These are phyloP conservation scores for Gortyna flavago DNA, from an alignment of 2,888 invertebrate genomes.

Conservation along the genomic window DNA sequence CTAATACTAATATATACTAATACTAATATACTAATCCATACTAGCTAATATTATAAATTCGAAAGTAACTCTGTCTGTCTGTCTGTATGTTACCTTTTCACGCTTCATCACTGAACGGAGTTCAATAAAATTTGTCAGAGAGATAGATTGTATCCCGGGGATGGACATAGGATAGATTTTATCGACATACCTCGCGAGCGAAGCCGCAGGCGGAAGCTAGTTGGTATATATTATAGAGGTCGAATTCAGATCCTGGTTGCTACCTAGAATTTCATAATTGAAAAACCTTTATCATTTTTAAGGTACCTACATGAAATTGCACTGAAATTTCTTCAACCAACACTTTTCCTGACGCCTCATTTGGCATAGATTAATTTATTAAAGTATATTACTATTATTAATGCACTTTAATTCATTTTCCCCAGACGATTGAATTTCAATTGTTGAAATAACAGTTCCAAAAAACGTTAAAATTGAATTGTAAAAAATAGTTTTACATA, in stretches of 20 bases:
- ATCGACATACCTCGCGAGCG: no score
- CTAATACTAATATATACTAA: no score
- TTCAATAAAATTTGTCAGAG: no score
- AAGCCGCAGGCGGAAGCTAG: no score
- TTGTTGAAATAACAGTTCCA: neutral
- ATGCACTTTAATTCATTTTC: neutral
- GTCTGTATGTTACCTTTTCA: no score
- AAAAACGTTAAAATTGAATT: neutral
- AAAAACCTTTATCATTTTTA: neutral
- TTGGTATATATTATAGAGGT: no score
- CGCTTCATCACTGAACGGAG: no score
- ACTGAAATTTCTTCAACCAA: slow-evolving; percentile 1
- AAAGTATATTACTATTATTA: neutral
- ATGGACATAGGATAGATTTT: no score
- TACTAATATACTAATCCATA: no score
- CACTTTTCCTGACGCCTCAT: slow-evolving; percentile 7
- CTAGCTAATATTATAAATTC: no score
- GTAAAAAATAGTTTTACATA: neutral
- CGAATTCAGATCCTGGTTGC: neutral
- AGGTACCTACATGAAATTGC: neutral
- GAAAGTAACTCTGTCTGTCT: no score
- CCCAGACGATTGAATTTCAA: neutral
- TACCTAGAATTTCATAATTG: neutral
- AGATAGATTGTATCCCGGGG: no score
- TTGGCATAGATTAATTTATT: neutral